phyloP scores from a whole-genome alignment of 2,888 invertebrate species.

The Diaperis boleti region DNA sequence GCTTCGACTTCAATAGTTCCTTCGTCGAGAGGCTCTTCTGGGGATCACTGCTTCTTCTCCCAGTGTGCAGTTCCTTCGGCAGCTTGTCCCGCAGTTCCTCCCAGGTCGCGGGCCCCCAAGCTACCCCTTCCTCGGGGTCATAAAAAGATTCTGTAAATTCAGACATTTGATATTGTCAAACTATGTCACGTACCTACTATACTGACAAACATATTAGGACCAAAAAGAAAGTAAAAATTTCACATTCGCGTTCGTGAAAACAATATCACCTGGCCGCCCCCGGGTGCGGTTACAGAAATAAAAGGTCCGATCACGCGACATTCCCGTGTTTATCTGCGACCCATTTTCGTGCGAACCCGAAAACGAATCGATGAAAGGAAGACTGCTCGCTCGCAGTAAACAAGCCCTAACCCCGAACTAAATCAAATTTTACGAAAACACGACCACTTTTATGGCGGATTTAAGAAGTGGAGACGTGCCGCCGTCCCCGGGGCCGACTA shows the following conservation, averaged over 20 bases:
- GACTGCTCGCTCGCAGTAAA: constrained; percentile 19
- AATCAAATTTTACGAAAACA: constrained; percentile 20
- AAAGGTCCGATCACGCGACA: constrained; percentile 18
- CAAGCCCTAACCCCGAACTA: constrained; percentile 11
- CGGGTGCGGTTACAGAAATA: not conserved
- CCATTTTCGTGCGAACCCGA: constrained; percentile 26
- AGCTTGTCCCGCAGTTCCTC: constrained; percentile 39
- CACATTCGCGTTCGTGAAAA: constrained; percentile 6
- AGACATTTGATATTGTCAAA: not conserved
- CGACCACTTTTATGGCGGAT: constrained; percentile 13
- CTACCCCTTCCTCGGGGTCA: constrained; percentile 42
- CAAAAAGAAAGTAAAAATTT: no score
- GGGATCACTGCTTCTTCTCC: constrained; percentile 5
- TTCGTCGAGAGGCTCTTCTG: not conserved
- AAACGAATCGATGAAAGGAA: constrained; percentile 31
- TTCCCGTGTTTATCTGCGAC: constrained; percentile 29
- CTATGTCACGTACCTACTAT: no score
- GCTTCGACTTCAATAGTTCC: not conserved
- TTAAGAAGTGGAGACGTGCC: constrained; percentile 10
- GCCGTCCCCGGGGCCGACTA: not conserved
- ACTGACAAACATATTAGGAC: no score
- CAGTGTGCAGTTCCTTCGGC: not conserved
- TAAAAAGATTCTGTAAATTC: constrained; percentile 27
- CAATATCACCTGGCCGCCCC: constrained; percentile 2
- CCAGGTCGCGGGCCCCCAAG: constrained; percentile 41